Base-by-base conservation (phyloP, 2,888 invertebrate species). In the Nemotelus pantherinus region DNA sequence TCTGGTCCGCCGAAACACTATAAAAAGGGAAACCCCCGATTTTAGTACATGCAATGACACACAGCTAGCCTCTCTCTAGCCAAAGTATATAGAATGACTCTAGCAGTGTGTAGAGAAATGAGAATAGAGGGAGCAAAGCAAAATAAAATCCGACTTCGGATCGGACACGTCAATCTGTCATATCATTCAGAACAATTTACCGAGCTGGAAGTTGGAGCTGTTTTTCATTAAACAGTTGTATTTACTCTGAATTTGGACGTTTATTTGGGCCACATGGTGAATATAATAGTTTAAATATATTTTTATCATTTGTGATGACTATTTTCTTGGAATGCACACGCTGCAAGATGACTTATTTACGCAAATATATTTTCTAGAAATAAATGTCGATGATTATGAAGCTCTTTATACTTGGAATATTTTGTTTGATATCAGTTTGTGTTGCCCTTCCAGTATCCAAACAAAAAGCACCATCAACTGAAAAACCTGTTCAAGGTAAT, bases 181-280 rank as follows among this genome's bases (percentile, higher is more conserved):
- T 53, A 6, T 53, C 7, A 53, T 53, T 6, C 53, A 53, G 53
- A 53, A 10, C 53, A 53, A 53, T 53, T 10, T 53, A 9, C 53
- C 25, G 25, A 25, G 25, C 25, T 25, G 25, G 25, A 25, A 25
- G 25, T 1, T 25, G 25, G 10, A 53, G 53, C 53, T 53, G 53
- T 53, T 6, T 53, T 10, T 53, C 6, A 10, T 53, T 53, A 9
- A 6, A 10, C 53, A 53, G 6, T 53, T 53, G 53, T 10, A 53
- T 53, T 53, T 53, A 53, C 53, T 6, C 7, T 53, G 6, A 10
- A 53, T 6, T 10, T 53, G 53, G 53, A 9, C 7, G 6, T 53
- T 53, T 10, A 10, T 10, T 67, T 48, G 67, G 47, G 67, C 67
- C 67, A 67, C 47, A 67, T 67, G 67, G 67, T 67, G 50, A 67